Conservation (phyloP, 2,888 invertebrate genomes). For the Mactromeris polynyma region DNA sequence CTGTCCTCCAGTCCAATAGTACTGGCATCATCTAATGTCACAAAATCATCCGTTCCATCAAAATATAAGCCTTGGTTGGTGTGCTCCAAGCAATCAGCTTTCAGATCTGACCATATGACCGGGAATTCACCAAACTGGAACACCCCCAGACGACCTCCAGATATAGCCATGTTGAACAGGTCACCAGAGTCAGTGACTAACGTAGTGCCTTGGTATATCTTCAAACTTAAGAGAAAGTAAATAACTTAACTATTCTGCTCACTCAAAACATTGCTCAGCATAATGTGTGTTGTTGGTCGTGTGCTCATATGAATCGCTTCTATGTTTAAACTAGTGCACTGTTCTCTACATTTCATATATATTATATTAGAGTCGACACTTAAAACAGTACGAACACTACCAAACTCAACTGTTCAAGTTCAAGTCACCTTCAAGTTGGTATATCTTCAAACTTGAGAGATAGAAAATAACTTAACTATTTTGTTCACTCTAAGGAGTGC, state of each 20-base stretch:
- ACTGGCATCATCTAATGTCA: constrained; percentile 65
- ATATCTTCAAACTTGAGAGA: constrained; percentile 68
- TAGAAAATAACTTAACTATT: not conserved
- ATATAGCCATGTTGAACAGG: constrained; percentile 78
- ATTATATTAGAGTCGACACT: no score
- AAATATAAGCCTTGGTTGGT: constrained; percentile 78
- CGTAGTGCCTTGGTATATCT: constrained; percentile 69
- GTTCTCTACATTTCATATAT: no score
- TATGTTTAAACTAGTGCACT: no score
- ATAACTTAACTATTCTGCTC: no score
- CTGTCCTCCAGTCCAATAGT: constrained; percentile 74
- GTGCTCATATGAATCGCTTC: no score
- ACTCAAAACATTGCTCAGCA: no score
- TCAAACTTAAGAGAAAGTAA: constrained; percentile 59
- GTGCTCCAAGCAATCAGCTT: constrained; percentile 71
- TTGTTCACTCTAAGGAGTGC: no score
- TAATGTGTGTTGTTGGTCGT: no score
- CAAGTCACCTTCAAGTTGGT: no score
- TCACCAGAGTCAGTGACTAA: constrained; percentile 78
- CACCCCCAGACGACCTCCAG: constrained; percentile 81
- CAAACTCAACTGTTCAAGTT: no score
- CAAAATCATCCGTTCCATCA: constrained; percentile 78
- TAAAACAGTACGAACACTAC: no score
- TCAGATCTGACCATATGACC: constrained; percentile 79
- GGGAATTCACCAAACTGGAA: constrained; percentile 77